These are phyloP conservation scores for Subacronicta megacephala DNA, from an alignment of 2,888 invertebrate species.

Conservation along the genomic window DNA sequence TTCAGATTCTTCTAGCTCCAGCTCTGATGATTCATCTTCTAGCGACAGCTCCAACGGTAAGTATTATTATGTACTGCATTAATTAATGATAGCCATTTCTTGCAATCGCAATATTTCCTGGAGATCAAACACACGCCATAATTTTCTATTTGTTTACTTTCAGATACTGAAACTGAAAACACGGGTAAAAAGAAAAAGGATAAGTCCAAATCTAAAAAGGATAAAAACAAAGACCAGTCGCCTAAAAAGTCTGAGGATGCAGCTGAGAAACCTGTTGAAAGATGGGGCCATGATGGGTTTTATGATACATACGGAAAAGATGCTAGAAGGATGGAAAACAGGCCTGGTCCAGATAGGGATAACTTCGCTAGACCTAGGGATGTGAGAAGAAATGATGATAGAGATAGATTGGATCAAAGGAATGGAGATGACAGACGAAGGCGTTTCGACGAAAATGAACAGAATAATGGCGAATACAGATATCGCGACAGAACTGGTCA, in stretches of 20 bases:
- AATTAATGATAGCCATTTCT: no score
- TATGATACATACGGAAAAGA: slow-evolving; percentile 83
- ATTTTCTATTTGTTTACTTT: slow-evolving; percentile 6
- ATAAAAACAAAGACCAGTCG: slow-evolving; percentile 62
- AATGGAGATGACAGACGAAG: slow-evolving; percentile 44
- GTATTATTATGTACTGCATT: slow-evolving; percentile 23
- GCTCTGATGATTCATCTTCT: slow-evolving; percentile 75
- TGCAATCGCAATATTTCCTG: background rate
- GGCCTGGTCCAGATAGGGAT: slow-evolving; percentile 62
- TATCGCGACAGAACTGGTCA: slow-evolving; percentile 20
- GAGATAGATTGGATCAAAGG: slow-evolving; percentile 40
- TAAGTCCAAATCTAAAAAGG: slow-evolving; percentile 70
- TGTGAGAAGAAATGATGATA: slow-evolving; percentile 53
- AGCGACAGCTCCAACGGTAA: slow-evolving; percentile 80
- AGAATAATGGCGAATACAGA: slow-evolving; percentile 33
- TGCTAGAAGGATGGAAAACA: slow-evolving; percentile 69
- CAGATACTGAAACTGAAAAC: slow-evolving; percentile 71
- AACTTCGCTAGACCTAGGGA: slow-evolving; percentile 66
- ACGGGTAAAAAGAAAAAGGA: slow-evolving; percentile 64
- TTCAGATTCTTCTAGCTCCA: slow-evolving; percentile 72
- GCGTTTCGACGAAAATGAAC: slow-evolving; percentile 36
- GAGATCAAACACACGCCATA: background rate
- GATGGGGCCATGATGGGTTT: slow-evolving; percentile 85
- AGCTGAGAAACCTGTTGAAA: slow-evolving; percentile 66
- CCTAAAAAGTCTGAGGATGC: slow-evolving; percentile 65